Conservation (phyloP, 2,888 invertebrate species). For the Drosophila dives region DNA sequence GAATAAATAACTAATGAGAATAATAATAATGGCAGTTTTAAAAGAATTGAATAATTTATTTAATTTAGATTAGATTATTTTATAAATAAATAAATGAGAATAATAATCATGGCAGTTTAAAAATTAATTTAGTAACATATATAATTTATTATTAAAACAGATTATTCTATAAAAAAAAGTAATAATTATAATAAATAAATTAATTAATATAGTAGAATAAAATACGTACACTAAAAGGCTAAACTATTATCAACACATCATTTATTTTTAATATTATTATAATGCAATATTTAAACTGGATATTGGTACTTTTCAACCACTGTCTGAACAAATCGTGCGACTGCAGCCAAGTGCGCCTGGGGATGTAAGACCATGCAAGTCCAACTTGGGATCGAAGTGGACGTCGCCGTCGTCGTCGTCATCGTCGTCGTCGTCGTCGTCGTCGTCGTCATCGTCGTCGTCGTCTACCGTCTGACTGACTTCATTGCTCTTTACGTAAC, state of each 20-base stretch:
- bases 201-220: too few species aligned
- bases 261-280: neutral
- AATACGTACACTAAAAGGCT: neutral
- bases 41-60: neutral
- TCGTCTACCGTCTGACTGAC: slow-evolving; percentile 69
- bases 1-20: neutral
- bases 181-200: neutral
- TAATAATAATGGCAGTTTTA: too few species aligned
- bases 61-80: neutral
- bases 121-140: neutral
- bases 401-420: slow-evolving; percentile 37
- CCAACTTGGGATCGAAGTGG: slow-evolving; percentile 29
- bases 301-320: slow-evolving; percentile 45
- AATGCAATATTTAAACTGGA: slow-evolving; percentile 1
- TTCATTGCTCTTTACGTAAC: slow-evolving; percentile 81
- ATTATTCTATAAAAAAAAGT: neutral
- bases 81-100: neutral
- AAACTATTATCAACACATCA: neutral
- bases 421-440: slow-evolving; percentile 32
- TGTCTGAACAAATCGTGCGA: slow-evolving; percentile 56
- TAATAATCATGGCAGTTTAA: too few species aligned
- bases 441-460: slow-evolving; percentile 11
- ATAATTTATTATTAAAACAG: neutral
- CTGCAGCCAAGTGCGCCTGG: slow-evolving; percentile 65
- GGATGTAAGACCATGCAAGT: slow-evolving; percentile 59